Conservation (phyloP, 2,797 vertebrate genomes). For the Peromyscus eremicus region DNA sequence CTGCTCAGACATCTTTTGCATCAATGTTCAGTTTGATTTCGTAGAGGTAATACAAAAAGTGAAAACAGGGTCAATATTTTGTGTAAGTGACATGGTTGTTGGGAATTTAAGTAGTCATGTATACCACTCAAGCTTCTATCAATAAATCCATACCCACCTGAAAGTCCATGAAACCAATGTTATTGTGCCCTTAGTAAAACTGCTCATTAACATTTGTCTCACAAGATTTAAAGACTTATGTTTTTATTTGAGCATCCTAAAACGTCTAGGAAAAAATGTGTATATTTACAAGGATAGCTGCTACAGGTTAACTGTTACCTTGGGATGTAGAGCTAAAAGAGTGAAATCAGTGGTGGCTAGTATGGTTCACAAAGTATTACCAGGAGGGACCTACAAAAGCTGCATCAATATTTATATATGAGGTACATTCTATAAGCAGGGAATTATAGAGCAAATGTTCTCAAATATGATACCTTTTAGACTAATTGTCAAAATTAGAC, state of each 20-base stretch:
- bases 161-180: neutral
- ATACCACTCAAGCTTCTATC: neutral
- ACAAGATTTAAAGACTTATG: neutral
- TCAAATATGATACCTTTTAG: conserved; percentile 24
- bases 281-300: neutral
- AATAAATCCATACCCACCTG: neutral
- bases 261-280: neutral
- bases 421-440: neutral
- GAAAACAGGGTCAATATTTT: neutral
- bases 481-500: neutral
- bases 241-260: neutral
- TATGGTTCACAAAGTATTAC: neutral
- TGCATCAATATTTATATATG: neutral
- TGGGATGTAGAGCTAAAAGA: neutral
- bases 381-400: neutral
- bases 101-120: neutral
- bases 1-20: neutral
- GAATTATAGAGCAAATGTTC: neutral
- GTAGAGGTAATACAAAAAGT: neutral
- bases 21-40: neutral
- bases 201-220: neutral
- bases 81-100: neutral
- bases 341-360: neutral
- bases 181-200: neutral
- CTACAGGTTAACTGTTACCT: neutral